Conservation (phyloP, 2,113 vertebrate species). For the Elephas maximus region DNA sequence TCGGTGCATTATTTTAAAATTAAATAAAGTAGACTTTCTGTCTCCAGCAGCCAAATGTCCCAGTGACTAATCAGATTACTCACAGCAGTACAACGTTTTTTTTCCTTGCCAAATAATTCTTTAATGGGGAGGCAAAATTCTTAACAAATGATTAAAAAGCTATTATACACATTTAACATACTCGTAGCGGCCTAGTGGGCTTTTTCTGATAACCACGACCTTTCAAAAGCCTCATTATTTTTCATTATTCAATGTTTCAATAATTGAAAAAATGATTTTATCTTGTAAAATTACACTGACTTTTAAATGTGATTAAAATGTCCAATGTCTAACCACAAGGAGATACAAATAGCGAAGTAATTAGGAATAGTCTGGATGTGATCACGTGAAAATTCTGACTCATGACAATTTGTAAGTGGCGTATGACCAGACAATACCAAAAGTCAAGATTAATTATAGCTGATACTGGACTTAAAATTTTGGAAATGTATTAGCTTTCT, state of each 20-base stretch:
- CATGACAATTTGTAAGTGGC: background rate
- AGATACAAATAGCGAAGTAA: constrained; percentile 12
- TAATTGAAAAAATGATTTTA: background rate
- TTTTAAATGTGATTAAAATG: constrained; percentile 3
- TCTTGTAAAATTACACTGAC: constrained; percentile 1
- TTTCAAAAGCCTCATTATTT: constrained; percentile 24
- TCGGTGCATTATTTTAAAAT: constrained; percentile 72
- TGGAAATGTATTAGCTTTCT: background rate
- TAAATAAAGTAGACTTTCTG: constrained; percentile 66
- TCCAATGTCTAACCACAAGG: background rate
- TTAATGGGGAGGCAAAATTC: constrained; percentile 5
- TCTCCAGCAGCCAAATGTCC: constrained; percentile 62
- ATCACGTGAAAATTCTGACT: background rate
- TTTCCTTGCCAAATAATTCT: constrained; percentile 37
- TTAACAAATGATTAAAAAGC: constrained; percentile 17
- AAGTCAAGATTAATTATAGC: background rate
- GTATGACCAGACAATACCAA: background rate
- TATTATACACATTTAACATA: background rate
- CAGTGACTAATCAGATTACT: constrained; percentile 64
- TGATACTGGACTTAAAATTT: background rate
- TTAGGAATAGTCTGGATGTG: background rate
- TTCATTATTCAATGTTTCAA: constrained; percentile 3
- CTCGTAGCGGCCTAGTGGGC: background rate
- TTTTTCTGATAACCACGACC: background rate
- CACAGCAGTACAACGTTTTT: background rate